Percentiles rank a stretch among this genome's conserved stretches.
Evolutionary conservation across 2,797 vertebrate genomes (phyloP).

Genomic region (Ispidina lecontei): DNA sequence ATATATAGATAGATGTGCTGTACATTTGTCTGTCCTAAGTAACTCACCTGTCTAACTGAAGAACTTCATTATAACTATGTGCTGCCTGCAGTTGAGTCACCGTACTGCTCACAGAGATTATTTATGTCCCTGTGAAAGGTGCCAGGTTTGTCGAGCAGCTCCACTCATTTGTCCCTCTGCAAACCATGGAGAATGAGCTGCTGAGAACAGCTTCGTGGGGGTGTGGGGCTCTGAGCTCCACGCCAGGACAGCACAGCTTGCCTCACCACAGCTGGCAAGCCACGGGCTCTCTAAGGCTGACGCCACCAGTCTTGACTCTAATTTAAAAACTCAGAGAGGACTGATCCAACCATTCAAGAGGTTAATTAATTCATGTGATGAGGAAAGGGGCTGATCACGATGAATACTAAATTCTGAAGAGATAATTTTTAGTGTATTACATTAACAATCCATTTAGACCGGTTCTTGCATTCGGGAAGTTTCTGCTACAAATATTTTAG

Average conservation of each 20-base stretch:
- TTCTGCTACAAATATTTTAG: constrained; percentile 37
- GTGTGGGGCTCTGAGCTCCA: background rate
- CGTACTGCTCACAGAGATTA: background rate
- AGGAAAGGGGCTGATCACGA: background rate
- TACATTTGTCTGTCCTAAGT: background rate
- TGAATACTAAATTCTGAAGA: background rate
- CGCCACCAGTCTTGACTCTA: background rate
- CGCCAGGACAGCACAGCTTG: background rate
- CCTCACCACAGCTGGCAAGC: background rate
- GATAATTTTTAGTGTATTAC: constrained; percentile 23
- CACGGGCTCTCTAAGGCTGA: background rate
- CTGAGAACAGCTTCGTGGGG: fast-evolving
- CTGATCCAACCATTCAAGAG: background rate
- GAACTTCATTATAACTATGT: background rate
- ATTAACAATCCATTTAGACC: constrained; percentile 19
- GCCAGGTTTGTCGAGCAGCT: background rate
- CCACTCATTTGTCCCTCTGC: background rate
- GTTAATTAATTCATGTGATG: background rate
- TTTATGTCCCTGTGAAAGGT: background rate
- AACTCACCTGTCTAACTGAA: background rate
- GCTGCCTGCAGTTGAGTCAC: background rate
- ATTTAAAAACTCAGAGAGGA: background rate
- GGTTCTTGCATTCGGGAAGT: constrained; percentile 16
- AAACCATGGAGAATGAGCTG: background rate
- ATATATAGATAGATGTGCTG: background rate